Conservation (phyloP, 2,113 vertebrate species). For the Gavialis gangeticus region DNA sequence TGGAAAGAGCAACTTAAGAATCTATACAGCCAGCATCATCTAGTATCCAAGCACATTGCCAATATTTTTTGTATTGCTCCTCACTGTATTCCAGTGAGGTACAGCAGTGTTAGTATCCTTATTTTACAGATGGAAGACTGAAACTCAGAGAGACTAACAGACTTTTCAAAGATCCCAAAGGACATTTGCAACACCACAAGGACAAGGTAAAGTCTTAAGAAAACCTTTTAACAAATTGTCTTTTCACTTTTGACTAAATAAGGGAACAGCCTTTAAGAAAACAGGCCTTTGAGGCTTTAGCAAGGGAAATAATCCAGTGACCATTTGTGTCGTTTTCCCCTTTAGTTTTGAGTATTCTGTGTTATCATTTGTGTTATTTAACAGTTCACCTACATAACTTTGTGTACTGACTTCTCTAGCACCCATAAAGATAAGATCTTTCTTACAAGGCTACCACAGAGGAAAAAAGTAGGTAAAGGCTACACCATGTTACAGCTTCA, state of each 20-base stretch:
- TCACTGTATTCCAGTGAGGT: neutral
- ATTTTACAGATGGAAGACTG: neutral
- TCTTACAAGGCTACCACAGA: neutral
- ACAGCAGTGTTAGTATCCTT: no score
- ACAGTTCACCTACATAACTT: neutral
- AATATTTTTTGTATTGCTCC: neutral
- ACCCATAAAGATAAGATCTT: rapidly evolving
- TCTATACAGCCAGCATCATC: no score
- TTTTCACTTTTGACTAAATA: neutral
- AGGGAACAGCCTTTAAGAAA: neutral
- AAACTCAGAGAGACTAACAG: neutral
- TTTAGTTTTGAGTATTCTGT: neutral
- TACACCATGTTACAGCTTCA: neutral
- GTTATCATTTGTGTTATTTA: neutral
- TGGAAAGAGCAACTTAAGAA: neutral
- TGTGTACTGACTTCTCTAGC: neutral
- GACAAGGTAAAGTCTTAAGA: no score
- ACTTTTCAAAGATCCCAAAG: neutral
- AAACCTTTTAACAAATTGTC: no score
- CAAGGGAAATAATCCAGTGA: neutral
- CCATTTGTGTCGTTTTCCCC: neutral
- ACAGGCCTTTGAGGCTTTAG: neutral
- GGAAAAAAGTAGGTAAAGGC: neutral
- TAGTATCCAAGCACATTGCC: no score
- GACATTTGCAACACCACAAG: neutral